Base-by-base conservation (phyloP, 1,140 invertebrate species). In the Scylla paramamosain region DNA sequence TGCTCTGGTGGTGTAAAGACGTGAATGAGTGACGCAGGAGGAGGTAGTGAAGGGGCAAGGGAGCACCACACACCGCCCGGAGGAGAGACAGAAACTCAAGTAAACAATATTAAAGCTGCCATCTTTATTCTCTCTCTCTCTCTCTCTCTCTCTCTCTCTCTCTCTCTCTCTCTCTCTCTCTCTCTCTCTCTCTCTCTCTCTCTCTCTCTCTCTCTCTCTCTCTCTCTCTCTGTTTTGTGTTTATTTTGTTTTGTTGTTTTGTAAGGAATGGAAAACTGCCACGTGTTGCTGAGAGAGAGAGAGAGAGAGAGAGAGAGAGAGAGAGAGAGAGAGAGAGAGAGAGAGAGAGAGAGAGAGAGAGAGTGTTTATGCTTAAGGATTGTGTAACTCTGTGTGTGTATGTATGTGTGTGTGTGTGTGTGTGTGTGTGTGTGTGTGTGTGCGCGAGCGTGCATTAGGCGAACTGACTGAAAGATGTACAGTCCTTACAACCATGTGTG, bases 381-480 rank as follows among this genome's bases (percentile, higher is more conserved):
- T 77, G 67, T n/a, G 52, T 59, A 59, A 84, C 83, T 28, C 0
- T 84, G 83, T 28, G 25, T 84, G 83, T 84, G n/a, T 84, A 20
- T 84, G 83, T 84, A 20, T 84, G 83, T 84, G 83, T 84, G 84
- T 87, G 84, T 87, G 84, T 32, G 84, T 87, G 84, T 87, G 84
- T 87, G 84, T 87, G 84, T 87, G 84, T 87, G 84, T 87, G 84
- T 87, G 84, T 87, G 31, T 87, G 67, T 77, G 25, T 77, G 67
- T 77, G 25, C n/a, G 67, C n/a, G 25, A 16, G 67, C n/a, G 25
- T 77, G 52, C 20, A 16, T 84, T 12, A 12, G 25, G 20, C 52
- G 10, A 20, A 59, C 52, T 59, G 52, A 59, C 52, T 59, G 52
- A 59, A 59, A 59, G 52, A 59, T 59, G 52, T 16, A 59, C 52